These are phyloP conservation scores for Cheilosia impressa DNA, from an alignment of 2,888 invertebrate species.

Conservation along the genomic window DNA sequence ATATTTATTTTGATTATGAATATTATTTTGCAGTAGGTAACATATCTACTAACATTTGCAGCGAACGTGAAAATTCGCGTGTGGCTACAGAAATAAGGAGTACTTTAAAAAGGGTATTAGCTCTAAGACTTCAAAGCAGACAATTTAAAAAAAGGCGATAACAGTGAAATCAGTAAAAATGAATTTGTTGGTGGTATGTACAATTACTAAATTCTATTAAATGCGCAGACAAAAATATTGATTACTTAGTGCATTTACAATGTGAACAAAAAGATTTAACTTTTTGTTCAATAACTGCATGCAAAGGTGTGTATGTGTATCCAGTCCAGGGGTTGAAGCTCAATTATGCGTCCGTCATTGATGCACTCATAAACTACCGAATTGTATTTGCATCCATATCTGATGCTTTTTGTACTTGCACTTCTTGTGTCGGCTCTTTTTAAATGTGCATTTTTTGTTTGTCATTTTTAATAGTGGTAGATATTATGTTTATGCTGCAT, in stretches of 20 bases:
- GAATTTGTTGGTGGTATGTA: slow-evolving; percentile 70
- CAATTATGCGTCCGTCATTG: not conserved
- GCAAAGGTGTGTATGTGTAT: slow-evolving; percentile 46
- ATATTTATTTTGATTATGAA: slow-evolving; percentile 4
- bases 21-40: not conserved
- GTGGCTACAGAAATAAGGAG: too few species aligned
- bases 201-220: slow-evolving; percentile 20
- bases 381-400: too few species aligned
- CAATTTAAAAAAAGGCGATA: slow-evolving; percentile 1
- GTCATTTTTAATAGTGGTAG: too few species aligned
- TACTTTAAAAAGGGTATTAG: too few species aligned
- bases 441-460: too few species aligned
- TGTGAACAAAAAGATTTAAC: not conserved
- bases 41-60: too few species aligned
- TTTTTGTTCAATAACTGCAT: slow-evolving; percentile 1
- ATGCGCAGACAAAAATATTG: not conserved
- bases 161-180: slow-evolving; percentile 63
- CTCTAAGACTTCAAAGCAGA: not conserved
- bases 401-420: too few species aligned
- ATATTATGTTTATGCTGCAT: too few species aligned
- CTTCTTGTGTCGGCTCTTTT: too few species aligned
- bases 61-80: too few species aligned
- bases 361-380: not conserved
- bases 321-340: slow-evolving; percentile 33
- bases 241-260: too few species aligned